These are phyloP conservation scores for Aphyosemion australe DNA, from an alignment of 2,113 vertebrate genomes.

Conservation along the genomic window DNA sequence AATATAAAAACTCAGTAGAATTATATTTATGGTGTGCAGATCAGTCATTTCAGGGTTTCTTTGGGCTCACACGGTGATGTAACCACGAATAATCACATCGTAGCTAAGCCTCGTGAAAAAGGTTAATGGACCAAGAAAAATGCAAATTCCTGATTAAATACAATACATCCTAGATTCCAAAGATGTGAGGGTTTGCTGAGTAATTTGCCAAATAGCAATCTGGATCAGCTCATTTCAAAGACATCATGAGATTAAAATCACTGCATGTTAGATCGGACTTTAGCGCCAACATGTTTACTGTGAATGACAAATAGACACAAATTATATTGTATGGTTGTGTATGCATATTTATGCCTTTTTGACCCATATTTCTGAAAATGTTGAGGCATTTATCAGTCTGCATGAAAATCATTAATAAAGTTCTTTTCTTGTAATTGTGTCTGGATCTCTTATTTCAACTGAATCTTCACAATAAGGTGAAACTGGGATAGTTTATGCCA, in stretches of 20 bases:
- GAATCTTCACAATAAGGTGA: not conserved
- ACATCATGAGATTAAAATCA: constrained; percentile 13
- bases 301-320: constrained; percentile 52
- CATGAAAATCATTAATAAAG: constrained; percentile 70
- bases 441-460: constrained; percentile 35
- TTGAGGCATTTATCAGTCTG: constrained; percentile 49
- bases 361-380: constrained; percentile 59
- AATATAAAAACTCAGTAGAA: not conserved
- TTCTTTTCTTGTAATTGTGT: constrained; percentile 33
- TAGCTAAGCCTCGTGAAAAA: constrained; percentile 42
- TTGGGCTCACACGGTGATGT: not conserved
- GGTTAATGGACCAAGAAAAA: constrained; percentile 63
- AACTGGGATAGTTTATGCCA: too few relatives aligned
- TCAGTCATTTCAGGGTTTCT: constrained; percentile 7
- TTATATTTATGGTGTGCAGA: constrained; percentile 23
- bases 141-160: constrained; percentile 62
- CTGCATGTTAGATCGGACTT: constrained; percentile 46
- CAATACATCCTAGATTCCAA: constrained; percentile 45
- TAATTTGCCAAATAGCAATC: constrained; percentile 26
- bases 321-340: constrained; percentile 49
- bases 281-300: constrained; percentile 54
- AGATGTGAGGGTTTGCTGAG: constrained; percentile 33
- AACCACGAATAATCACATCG: constrained; percentile 30
- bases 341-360: constrained; percentile 51
- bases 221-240: constrained; percentile 30